Evolutionary conservation across 2,888 invertebrate genomes (phyloP).

Genomic region (Andrena dorsata): DNA sequence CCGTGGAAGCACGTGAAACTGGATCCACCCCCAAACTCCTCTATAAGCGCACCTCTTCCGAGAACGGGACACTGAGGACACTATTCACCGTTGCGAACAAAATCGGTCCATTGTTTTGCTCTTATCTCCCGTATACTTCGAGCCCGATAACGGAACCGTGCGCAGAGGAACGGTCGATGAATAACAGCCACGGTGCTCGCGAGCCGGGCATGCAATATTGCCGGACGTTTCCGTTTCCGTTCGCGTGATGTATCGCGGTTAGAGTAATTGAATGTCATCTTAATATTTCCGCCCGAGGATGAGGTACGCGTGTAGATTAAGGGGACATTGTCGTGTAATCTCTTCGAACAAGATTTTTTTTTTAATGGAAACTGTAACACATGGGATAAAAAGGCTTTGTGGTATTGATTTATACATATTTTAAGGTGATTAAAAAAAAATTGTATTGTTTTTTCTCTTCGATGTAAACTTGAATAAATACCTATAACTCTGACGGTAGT

Average conservation of each 20-base stretch:
- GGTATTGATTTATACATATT: too few species aligned
- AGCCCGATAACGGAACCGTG: constrained; percentile 36
- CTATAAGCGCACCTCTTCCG: constrained; percentile 31
- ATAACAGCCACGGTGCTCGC: background rate
- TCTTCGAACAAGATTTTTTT: too few species aligned
- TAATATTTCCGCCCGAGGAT: constrained; percentile 11
- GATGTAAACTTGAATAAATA: too few species aligned
- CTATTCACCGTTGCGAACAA: constrained; percentile 50
- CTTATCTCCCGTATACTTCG: constrained; percentile 41
- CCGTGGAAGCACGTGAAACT: constrained; percentile 21
- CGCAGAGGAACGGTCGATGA: constrained; percentile 28
- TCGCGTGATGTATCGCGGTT: constrained; percentile 11
- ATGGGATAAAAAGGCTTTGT: too few species aligned
- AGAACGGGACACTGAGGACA: constrained; percentile 52
- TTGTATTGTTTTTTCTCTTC: too few species aligned
- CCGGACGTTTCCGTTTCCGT: constrained; percentile 51
- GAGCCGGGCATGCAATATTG: constrained; percentile 4
- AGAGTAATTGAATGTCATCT: background rate
- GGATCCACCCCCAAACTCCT: constrained; percentile 3
- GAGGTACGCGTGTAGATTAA: background rate
- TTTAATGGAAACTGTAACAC: too few species aligned
- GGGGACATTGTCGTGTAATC: too few species aligned
- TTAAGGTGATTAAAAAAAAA: too few species aligned
- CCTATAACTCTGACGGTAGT: too few species aligned
- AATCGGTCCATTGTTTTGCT: constrained; percentile 56